phyloP scores from a whole-genome alignment of 2,113 vertebrate species.

The Hoplias malabaricus region DNA sequence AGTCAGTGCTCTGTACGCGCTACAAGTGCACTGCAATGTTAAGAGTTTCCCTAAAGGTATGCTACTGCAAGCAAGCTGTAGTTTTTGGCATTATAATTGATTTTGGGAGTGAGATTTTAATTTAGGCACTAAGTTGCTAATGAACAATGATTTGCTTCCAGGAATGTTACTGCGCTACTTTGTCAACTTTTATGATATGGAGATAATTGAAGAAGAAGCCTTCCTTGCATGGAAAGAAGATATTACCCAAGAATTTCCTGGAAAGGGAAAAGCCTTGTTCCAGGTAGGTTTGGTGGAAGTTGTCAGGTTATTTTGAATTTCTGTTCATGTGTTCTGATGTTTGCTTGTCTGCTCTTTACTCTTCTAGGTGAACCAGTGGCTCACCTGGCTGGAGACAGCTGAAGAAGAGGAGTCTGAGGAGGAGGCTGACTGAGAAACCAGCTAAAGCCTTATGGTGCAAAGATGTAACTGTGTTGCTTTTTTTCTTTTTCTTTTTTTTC shows the following conservation, averaged over 20 bases:
- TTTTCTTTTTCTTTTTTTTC: slow-evolving; percentile 67
- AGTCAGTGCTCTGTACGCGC: slow-evolving; percentile 94
- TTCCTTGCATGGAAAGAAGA: slow-evolving; percentile 99
- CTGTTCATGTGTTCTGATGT: not conserved
- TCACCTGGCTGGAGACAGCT: slow-evolving; percentile 87
- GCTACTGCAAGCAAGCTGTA: no score
- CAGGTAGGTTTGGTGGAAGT: slow-evolving; percentile 77
- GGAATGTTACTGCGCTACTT: slow-evolving; percentile 99
- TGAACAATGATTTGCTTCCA: slow-evolving; percentile 43
- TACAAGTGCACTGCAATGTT: slow-evolving; percentile 96
- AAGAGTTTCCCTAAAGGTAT: slow-evolving; percentile 93
- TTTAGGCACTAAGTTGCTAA: not conserved
- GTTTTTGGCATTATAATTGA: not conserved
- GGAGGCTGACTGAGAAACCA: slow-evolving; percentile 93
- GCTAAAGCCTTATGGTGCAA: slow-evolving; percentile 91
- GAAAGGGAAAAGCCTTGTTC: slow-evolving; percentile 99
- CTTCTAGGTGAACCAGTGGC: slow-evolving; percentile 84
- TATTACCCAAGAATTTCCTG: slow-evolving; percentile 97
- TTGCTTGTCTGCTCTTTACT: not conserved
- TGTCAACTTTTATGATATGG: slow-evolving; percentile 99
- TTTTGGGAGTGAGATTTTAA: not conserved
- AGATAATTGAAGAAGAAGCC: slow-evolving; percentile 99
- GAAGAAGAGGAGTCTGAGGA: slow-evolving; percentile 89
- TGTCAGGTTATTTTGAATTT: not conserved
- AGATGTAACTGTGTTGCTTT: slow-evolving; percentile 77